phyloP scores from a whole-genome alignment of 1,140 invertebrate species.

The Ladona fulva region DNA sequence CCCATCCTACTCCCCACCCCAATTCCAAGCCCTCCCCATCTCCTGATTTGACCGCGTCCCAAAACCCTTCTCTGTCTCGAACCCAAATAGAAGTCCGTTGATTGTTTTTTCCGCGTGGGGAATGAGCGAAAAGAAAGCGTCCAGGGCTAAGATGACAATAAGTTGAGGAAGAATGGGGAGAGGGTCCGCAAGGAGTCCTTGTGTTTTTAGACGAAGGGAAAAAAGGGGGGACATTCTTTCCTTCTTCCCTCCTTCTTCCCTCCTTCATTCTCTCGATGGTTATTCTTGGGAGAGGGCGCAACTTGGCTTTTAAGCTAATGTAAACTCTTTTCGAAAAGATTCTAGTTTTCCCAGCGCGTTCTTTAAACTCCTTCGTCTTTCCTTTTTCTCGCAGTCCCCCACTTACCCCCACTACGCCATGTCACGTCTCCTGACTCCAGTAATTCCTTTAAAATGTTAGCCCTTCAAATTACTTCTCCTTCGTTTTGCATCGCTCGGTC shows the following conservation, averaged over 20 bases:
- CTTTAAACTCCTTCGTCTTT: neutral
- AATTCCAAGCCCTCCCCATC: no score
- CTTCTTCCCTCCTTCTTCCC: neutral
- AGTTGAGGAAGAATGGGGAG: neutral
- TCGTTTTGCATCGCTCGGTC: no score
- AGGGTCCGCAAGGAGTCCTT: neutral
- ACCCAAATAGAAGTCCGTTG: neutral
- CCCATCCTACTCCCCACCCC: no score
- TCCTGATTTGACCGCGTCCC: no score
- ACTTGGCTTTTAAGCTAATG: constrained; percentile 5
- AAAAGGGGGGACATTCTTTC: neutral
- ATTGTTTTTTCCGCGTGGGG: neutral
- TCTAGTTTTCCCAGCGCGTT: neutral
- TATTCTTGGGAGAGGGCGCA: neutral
- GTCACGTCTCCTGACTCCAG: neutral
- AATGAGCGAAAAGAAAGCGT: no score
- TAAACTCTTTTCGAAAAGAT: neutral
- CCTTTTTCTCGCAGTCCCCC: neutral
- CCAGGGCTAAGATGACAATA: no score
- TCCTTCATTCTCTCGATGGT: neutral
- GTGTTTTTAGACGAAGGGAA: neutral
- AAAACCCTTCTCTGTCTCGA: no score
- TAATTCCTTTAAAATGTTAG: neutral
- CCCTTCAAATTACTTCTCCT: no score
- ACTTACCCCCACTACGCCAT: no score